A percentile compares a stretch with the other conserved stretches of the same genome.
Conservation (phyloP, 2,113 vertebrate species). For the Planiliza haematocheilus region DNA sequence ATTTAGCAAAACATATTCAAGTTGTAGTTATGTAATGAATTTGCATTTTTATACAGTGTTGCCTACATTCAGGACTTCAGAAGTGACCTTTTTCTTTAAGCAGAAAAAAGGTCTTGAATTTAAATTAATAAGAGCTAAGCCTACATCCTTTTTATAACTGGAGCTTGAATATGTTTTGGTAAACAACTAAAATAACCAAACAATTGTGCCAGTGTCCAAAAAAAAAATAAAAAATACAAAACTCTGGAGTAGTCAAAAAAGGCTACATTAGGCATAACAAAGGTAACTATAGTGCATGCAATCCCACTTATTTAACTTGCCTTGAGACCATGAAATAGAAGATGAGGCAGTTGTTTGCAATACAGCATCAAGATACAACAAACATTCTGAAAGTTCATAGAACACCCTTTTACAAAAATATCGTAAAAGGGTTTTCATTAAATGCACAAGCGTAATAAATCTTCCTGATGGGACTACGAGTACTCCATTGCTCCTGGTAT, state of each 20-base stretch:
- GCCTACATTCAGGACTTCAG: too few species aligned
- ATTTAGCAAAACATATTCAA: too few species aligned
- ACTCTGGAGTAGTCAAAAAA: conserved; percentile 16
- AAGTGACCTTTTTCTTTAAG: too few species aligned
- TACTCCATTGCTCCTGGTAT: not conserved
- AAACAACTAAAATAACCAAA: too few species aligned
- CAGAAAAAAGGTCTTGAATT: too few species aligned
- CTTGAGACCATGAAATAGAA: conserved; percentile 11
- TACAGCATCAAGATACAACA: conserved; percentile 15
- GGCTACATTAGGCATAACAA: conserved; percentile 10
- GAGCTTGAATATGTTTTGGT: too few species aligned
- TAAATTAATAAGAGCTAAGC: too few species aligned
- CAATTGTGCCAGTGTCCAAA: too few species aligned
- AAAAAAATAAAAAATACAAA: too few species aligned
- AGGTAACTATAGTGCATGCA: conserved; percentile 22
- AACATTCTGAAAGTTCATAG: conserved; percentile 8
- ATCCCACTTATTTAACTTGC: conserved; percentile 14
- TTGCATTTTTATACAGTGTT: too few species aligned
- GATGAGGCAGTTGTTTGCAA: conserved; percentile 31
- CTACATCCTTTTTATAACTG: too few species aligned
- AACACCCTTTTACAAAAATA: conserved; percentile 26
- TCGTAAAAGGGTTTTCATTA: not conserved
- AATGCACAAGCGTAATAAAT: conserved; percentile 12
- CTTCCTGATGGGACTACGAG: not conserved
- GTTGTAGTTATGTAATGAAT: too few species aligned